Percentiles rank a stretch among this genome's conserved stretches.
Conservation (phyloP, 35 echinoderm and acorn worm genomes). For the Lytechinus pictus region DNA sequence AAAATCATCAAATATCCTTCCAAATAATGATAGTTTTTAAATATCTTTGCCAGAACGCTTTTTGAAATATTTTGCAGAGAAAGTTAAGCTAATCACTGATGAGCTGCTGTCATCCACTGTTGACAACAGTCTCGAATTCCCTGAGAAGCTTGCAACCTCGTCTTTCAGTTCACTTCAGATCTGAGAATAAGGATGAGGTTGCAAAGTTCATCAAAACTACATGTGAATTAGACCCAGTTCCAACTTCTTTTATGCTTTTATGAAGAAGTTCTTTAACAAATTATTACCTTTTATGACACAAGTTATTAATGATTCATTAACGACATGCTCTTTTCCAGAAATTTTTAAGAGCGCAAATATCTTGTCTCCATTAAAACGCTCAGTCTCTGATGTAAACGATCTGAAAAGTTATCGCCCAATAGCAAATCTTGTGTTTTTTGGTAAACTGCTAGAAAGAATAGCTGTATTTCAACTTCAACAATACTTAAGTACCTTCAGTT, state of each 20-base stretch:
- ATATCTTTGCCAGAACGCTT: background rate
- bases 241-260: conserved; percentile 14
- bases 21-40: background rate
- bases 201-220: background rate
- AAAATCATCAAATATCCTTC: background rate
- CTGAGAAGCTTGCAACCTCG: conserved; percentile 7
- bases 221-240: background rate
- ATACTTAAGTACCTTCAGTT: background rate
- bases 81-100: background rate
- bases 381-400: background rate
- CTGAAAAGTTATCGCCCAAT: background rate
- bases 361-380: background rate
- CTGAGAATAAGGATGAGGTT: background rate
- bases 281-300: conserved; percentile 24
- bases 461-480: conserved; percentile 4
- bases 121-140: background rate
- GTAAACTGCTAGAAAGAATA: background rate
- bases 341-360: background rate
- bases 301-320: no score
- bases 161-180: background rate
- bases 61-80: background rate
- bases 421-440: background rate
- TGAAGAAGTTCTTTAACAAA: background rate
- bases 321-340: background rate
- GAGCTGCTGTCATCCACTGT: background rate